phyloP scores from a whole-genome alignment of 2,888 invertebrate genomes.

The Leptarthrus brevirostris region DNA sequence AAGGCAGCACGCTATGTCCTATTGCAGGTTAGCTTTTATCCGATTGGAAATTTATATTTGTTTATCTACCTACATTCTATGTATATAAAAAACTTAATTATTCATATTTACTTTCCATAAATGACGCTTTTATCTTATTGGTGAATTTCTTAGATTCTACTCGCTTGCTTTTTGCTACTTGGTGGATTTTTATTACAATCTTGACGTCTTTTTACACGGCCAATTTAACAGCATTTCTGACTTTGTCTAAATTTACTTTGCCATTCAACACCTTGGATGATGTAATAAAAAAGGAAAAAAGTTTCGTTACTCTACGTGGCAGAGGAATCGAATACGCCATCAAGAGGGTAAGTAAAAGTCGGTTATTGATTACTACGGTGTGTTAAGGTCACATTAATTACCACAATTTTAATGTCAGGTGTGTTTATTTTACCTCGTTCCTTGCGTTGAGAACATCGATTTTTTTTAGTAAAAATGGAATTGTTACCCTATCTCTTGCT shows the following conservation, averaged over 20 bases:
- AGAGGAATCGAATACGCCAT: constrained; percentile 77
- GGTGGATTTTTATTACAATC: constrained; percentile 92
- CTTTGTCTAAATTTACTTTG: constrained; percentile 84
- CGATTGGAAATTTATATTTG: background rate
- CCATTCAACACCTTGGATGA: constrained; percentile 79
- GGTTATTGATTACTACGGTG: background rate
- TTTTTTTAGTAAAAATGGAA: background rate
- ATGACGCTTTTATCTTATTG: too few relatives aligned
- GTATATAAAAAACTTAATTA: too few relatives aligned
- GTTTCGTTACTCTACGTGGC: constrained; percentile 79
- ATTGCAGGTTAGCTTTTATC: constrained; percentile 74
- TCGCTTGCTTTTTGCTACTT: constrained; percentile 85
- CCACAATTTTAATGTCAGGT: background rate
- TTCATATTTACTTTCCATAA: constrained; percentile 53
- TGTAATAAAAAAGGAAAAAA: constrained; percentile 73
- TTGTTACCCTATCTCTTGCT: too few relatives aligned
- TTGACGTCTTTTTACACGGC: constrained; percentile 92
- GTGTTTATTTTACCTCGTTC: background rate
- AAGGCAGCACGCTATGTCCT: constrained; percentile 85
- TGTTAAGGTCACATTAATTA: background rate
- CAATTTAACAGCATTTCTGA: constrained; percentile 88
- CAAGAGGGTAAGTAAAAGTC: constrained; percentile 68
- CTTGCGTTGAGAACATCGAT: background rate
- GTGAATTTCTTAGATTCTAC: constrained; percentile 75
- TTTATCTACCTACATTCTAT: too few relatives aligned